These are phyloP conservation scores for Limnephilus rhombicus DNA, from an alignment of 2,888 invertebrate species.

Conservation along the genomic window DNA sequence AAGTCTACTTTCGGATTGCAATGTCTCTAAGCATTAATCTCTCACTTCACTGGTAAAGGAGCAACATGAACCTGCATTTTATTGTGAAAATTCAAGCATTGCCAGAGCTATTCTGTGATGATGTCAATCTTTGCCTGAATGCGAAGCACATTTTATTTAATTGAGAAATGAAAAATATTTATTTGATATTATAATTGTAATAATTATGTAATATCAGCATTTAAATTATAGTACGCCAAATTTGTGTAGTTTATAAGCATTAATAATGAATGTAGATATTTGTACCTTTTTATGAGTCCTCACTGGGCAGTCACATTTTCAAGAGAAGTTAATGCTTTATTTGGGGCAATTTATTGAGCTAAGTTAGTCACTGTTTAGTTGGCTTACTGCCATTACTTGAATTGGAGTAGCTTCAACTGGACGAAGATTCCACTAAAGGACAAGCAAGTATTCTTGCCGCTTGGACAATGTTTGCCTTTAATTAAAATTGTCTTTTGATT, in stretches of 20 bases:
- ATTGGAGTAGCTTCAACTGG: neutral
- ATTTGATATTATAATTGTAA: slow-evolving; percentile 28
- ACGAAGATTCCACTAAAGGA: neutral
- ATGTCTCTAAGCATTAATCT: neutral
- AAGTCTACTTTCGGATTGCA: neutral
- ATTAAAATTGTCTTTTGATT: neutral
- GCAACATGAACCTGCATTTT: neutral
- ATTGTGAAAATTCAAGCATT: neutral
- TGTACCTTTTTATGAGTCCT: slow-evolving; percentile 20
- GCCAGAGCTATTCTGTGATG: neutral
- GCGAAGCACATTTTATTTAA: neutral
- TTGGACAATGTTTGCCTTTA: neutral
- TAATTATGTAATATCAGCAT: slow-evolving; percentile 17
- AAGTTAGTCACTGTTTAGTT: neutral
- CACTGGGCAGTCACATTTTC: neutral
- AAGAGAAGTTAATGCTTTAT: neutral
- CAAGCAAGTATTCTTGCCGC: neutral
- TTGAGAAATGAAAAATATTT: slow-evolving; percentile 33
- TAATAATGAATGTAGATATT: slow-evolving; percentile 38
- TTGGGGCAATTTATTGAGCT: neutral
- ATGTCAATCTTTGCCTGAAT: no score
- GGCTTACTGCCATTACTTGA: neutral
- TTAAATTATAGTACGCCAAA: slow-evolving; percentile 46
- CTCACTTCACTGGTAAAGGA: neutral
- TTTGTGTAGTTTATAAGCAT: slow-evolving; percentile 39